Evolutionary conservation across 2,888 invertebrate genomes (phyloP).

Genomic region (Hemicrepidius hirtus): DNA sequence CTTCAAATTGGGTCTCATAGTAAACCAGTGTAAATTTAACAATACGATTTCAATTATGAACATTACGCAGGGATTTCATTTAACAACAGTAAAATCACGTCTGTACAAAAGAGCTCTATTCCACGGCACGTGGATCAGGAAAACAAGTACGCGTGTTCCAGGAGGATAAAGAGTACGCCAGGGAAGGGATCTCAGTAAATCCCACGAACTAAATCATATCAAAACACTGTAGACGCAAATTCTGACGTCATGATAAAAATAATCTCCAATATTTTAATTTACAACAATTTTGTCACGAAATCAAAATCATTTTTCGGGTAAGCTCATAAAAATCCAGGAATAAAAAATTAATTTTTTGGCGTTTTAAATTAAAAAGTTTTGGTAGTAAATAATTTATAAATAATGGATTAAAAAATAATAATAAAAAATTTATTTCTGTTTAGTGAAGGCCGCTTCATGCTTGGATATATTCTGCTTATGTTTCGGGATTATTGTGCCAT

Average conservation of each 20-base stretch:
- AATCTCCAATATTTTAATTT: background rate
- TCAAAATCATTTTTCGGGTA: too few relatives aligned
- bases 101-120: slow-evolving; percentile 68
- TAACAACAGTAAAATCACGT: slow-evolving; percentile 69
- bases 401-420: background rate
- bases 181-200: slow-evolving; percentile 10
- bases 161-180: slow-evolving; percentile 28
- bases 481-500: slow-evolving; percentile 55
- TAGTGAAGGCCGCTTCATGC: slow-evolving; percentile 27
- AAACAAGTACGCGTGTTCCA: slow-evolving; percentile 69
- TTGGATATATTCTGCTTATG: slow-evolving; percentile 52
- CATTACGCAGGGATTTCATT: slow-evolving; percentile 68
- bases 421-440: slow-evolving; percentile 11
- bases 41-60: slow-evolving; percentile 70
- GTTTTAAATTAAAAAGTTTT: background rate
- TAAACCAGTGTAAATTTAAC: slow-evolving; percentile 41
- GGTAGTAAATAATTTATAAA: background rate
- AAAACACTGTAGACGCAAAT: slow-evolving; percentile 3
- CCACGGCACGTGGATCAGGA: slow-evolving; percentile 68
- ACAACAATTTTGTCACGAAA: too few relatives aligned
- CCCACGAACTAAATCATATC: background rate
- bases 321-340: too few relatives aligned
- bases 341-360: background rate
- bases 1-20: background rate
- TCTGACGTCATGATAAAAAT: slow-evolving; percentile 1